Conservation (phyloP, 2,797 vertebrate genomes). For the Silurus lanzhouensis region DNA sequence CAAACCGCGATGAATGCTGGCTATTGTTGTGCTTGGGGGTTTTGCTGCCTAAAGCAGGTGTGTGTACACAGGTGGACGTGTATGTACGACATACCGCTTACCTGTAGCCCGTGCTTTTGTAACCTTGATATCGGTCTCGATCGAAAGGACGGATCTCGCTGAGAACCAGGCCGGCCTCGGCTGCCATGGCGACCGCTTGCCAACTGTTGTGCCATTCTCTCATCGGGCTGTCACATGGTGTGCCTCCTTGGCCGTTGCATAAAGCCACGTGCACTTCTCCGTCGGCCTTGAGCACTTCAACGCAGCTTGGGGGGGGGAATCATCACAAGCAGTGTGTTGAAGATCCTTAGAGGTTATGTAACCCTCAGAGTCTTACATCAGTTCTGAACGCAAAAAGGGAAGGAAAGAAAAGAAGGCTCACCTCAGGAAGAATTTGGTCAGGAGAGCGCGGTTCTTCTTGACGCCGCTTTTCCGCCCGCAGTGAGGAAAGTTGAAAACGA, state of each 20-base stretch:
- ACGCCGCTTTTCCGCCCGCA: slow-evolving; percentile 94
- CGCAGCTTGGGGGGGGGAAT: slow-evolving; percentile 70
- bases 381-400: neutral
- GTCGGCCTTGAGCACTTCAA: slow-evolving; percentile 78
- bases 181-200: slow-evolving; percentile 91
- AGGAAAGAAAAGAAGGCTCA: slow-evolving; percentile 57
- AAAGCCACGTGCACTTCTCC: slow-evolving; percentile 88
- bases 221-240: slow-evolving; percentile 83
- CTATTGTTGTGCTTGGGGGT: neutral
- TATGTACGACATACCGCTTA: slow-evolving; percentile 59
- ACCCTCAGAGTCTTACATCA: neutral
- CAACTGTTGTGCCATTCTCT: slow-evolving; percentile 98
- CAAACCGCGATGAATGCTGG: neutral
- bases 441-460: slow-evolving; percentile 88
- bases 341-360: neutral
- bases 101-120: slow-evolving; percentile 95
- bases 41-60: neutral
- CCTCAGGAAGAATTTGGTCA: slow-evolving; percentile 87
- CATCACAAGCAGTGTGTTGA: neutral
- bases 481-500: slow-evolving; percentile 96
- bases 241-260: slow-evolving; percentile 95
- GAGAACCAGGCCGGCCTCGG: slow-evolving; percentile 84
- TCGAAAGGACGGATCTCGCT: slow-evolving; percentile 79
- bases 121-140: slow-evolving; percentile 73
- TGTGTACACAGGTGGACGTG: neutral